A percentile compares a stretch with the other conserved stretches of the same genome.
Conservation (phyloP, 2,888 invertebrate genomes). For the Sphaeridia pumilis region DNA sequence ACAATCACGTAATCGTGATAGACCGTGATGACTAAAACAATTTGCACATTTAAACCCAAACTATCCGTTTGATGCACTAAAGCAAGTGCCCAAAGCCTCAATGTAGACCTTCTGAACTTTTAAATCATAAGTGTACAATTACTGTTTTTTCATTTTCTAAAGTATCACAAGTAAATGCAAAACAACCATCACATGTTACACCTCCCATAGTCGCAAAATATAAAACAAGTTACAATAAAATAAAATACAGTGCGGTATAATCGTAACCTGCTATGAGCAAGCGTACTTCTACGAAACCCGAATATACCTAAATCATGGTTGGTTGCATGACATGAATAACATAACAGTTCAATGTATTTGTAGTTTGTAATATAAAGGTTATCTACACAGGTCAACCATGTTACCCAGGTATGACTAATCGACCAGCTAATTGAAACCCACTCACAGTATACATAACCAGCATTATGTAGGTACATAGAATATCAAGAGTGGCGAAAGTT, state of each 20-base stretch:
- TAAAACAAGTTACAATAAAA: slow-evolving; percentile 12
- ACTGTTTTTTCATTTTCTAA: slow-evolving; percentile 11
- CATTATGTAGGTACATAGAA: slow-evolving; percentile 14
- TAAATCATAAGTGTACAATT: slow-evolving; percentile 2
- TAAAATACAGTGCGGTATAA: no score
- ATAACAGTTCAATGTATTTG: no score
- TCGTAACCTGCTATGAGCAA: no score
- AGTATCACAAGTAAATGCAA: slow-evolving; percentile 25
- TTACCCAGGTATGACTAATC: not conserved
- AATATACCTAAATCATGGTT: no score
- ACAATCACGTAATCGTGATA: slow-evolving; percentile 14
- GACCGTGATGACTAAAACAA: slow-evolving; percentile 15
- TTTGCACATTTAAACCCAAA: slow-evolving; percentile 8
- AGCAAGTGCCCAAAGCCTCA: not conserved
- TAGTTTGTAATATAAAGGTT: no score
- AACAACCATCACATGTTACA: slow-evolving; percentile 20
- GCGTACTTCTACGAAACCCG: no score
- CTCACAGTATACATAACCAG: not conserved
- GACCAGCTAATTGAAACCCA: slow-evolving; percentile 1
- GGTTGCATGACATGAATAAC: no score
- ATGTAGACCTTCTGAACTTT: not conserved
- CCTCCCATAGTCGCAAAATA: slow-evolving; percentile 17
- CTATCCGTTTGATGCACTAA: not conserved
- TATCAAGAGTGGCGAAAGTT: slow-evolving; percentile 15
- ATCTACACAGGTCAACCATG: no score